Evolutionary conservation across 1,140 invertebrate genomes (phyloP), one percentile per base, ranked within the genome.

Genomic region (Bombus breviceps): DNA sequence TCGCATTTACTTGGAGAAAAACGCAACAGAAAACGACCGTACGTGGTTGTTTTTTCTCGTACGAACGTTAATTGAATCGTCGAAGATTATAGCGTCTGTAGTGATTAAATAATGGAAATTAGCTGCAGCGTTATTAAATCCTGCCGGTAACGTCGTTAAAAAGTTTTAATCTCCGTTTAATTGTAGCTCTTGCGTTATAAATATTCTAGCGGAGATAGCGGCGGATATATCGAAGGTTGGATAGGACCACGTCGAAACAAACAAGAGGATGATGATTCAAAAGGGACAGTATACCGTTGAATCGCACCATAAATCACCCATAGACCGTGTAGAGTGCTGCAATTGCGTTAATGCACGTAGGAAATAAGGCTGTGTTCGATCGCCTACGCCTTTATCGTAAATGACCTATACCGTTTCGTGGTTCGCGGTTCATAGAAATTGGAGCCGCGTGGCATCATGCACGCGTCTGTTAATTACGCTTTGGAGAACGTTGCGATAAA

Each of bases 301-400:
- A 83, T 76, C 18, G 62, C 10, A 9, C 32, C 34, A 53, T 83
- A 83, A 83, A 83, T 83, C 81, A 68, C 72, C n/a, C 15, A 59
- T 71, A n/a, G 47, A 53, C 18, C 10, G 22, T 28, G 81, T n/a
- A 32, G 41, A 83, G 53, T 39, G 73, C 8, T 76, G 73, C 81
- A 83, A 83, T 76, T 68, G 73, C 62, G 72, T 74, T 68, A 75
- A 39, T 83, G 43, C 57, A 68, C 47, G 66, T 43, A 13, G 73
- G 15, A n/a, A 68, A 59, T 28, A n/a, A 75, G 47, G 28, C 34
- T 39, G 68, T 25, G 28, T 22, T 43, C n/a, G 32, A 76, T 76
- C 73, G 81, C 71, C 81, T 41, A 83, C 81, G 80, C 80, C 69
- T 64, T 62, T 74, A 81, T 72, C 47, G n/a, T 22, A 22, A 53